Evolutionary conservation across 1,140 invertebrate genomes (phyloP).

Genomic region (Bilobella aurantiaca): DNA sequence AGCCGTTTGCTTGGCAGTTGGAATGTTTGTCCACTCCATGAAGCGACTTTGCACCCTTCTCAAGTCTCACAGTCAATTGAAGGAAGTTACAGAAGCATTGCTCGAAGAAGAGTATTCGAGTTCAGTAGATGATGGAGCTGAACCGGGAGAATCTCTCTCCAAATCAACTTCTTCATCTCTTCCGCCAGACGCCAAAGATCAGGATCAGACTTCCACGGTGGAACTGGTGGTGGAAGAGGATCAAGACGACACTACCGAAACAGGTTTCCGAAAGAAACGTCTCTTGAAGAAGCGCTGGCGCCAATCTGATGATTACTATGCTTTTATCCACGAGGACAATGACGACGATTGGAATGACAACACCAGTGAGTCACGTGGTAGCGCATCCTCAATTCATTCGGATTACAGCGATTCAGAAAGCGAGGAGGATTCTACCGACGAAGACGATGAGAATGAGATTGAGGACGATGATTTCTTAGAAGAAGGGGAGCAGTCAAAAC

Average conservation of each 20-base stretch:
- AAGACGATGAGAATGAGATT: not conserved
- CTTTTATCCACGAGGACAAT: not conserved
- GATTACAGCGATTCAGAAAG: not conserved
- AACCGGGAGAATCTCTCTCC: not conserved
- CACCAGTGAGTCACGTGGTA: not conserved
- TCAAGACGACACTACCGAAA: no score
- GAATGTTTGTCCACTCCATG: conserved; percentile 25
- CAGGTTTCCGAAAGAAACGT: not conserved
- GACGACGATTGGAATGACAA: not conserved
- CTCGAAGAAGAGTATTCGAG: not conserved
- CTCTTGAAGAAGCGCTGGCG: not conserved
- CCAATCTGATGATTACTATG: not conserved
- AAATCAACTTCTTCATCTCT: not conserved
- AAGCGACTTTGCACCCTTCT: conserved; percentile 18
- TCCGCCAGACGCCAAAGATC: conserved; percentile 8
- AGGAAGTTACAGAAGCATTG: not conserved
- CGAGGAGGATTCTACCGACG: not conserved
- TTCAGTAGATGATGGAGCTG: not conserved
- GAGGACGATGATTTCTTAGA: not conserved
- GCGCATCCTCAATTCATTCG: no score
- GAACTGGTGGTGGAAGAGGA: not conserved
- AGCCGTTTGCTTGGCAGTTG: conserved; percentile 28
- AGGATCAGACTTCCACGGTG: not conserved
- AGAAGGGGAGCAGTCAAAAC: not conserved
- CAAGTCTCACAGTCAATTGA: conserved; percentile 16